A percentile compares a stretch with the other conserved stretches of the same genome.
These are phyloP conservation scores for Edolisoma coerulescens DNA, from an alignment of 2,113 vertebrate genomes.

Conservation along the genomic window DNA sequence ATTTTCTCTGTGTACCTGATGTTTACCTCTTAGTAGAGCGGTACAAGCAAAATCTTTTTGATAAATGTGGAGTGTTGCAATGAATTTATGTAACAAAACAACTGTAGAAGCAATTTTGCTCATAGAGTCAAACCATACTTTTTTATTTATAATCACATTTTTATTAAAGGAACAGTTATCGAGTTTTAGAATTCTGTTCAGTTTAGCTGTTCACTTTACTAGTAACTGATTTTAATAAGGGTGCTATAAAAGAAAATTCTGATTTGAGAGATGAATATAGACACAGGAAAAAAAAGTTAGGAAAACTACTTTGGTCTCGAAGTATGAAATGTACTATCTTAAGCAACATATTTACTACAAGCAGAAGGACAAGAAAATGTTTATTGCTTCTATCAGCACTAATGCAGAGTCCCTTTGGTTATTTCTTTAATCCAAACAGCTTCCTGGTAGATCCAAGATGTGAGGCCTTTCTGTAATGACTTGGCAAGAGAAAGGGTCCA, in stretches of 20 bases:
- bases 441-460: constrained; percentile 33
- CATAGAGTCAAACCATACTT: background rate
- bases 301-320: background rate
- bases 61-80: background rate
- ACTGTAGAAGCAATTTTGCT: background rate
- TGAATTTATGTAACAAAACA: background rate
- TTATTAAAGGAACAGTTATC: background rate
- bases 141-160: background rate
- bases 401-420: background rate
- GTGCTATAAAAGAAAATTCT: background rate
- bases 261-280: background rate
- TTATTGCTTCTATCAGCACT: background rate
- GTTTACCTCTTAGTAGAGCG: fast-evolving
- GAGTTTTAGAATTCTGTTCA: background rate
- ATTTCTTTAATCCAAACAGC: constrained; percentile 28
- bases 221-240: background rate
- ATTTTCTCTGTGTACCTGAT: background rate
- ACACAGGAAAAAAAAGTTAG: background rate
- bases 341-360: constrained; percentile 13
- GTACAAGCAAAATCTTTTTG: background rate
- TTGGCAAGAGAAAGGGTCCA: constrained; percentile 42
- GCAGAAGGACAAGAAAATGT: background rate
- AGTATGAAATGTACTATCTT: background rate
- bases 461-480: constrained; percentile 5
- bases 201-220: background rate